phyloP scores from a whole-genome alignment of 2,797 vertebrate genomes.

The Urosaurus nigricauda region DNA sequence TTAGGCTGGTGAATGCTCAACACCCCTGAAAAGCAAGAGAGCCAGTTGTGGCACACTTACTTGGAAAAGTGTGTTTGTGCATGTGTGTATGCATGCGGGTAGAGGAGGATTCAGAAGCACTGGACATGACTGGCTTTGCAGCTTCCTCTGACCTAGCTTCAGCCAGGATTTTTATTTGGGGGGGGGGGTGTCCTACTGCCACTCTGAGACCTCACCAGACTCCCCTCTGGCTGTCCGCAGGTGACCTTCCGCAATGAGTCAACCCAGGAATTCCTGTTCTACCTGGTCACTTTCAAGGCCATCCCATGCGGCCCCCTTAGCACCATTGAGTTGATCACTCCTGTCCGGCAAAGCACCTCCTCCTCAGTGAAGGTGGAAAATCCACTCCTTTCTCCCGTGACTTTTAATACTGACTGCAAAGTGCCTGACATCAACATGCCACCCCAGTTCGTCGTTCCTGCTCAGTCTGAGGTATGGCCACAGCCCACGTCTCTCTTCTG shows the following conservation, averaged over 20 bases:
- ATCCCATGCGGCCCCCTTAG: slow-evolving; percentile 78
- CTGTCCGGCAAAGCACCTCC: slow-evolving; percentile 78
- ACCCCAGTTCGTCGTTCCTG: slow-evolving; percentile 81
- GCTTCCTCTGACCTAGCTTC: not conserved
- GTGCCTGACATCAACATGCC: slow-evolving; percentile 81
- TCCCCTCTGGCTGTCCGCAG: slow-evolving; percentile 71
- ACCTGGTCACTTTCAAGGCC: slow-evolving; percentile 83
- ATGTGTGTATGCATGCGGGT: too few relatives aligned
- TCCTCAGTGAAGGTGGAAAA: slow-evolving; percentile 85
- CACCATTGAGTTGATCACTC: slow-evolving; percentile 79
- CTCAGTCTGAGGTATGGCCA: slow-evolving; percentile 82
- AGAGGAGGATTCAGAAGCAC: not conserved
- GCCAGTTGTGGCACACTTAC: not conserved
- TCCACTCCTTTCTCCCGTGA: slow-evolving; percentile 77
- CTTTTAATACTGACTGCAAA: slow-evolving; percentile 83
- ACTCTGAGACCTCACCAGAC: not conserved
- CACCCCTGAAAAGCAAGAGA: too few relatives aligned
- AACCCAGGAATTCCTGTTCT: slow-evolving; percentile 88
- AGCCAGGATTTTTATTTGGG: not conserved
- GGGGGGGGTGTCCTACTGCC: not conserved
- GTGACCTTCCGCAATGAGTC: slow-evolving; percentile 87
- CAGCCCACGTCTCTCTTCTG: too few relatives aligned
- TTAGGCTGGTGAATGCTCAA: not conserved
- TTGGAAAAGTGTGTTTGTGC: not conserved
- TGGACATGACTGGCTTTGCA: not conserved